phyloP scores from a whole-genome alignment of 2,888 invertebrate species.

The Fabriciana adippe region DNA sequence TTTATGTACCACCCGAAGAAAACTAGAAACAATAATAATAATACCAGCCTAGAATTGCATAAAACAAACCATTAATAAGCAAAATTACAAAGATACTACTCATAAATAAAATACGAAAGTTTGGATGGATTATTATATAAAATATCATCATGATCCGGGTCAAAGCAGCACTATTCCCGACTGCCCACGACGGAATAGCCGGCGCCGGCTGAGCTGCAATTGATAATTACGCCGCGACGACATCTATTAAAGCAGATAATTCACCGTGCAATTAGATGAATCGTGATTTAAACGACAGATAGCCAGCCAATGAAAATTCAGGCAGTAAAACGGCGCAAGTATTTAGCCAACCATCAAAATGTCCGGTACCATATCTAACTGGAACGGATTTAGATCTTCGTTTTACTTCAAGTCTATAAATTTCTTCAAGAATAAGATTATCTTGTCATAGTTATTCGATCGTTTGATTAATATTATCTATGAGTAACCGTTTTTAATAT shows the following conservation, averaged over 20 bases:
- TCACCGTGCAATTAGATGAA: constrained; percentile 71
- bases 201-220: constrained; percentile 58
- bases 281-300: constrained; percentile 59
- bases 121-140: not conserved
- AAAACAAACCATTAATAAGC: too few species aligned
- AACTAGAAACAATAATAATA: too few species aligned
- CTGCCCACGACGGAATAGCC: constrained; percentile 49
- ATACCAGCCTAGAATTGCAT: too few species aligned
- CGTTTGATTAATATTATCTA: constrained; percentile 5
- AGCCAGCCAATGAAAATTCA: constrained; percentile 55
- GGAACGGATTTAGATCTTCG: constrained; percentile 31
- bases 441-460: constrained; percentile 9
- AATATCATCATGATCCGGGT: not conserved
- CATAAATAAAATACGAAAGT: too few species aligned
- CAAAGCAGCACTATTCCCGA: constrained; percentile 23
- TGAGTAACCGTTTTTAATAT: constrained; percentile 14
- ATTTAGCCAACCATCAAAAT: constrained; percentile 50
- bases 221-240: constrained; percentile 74
- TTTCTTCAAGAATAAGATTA: constrained; percentile 20
- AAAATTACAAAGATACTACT: too few species aligned
- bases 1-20: too few species aligned
- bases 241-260: constrained; percentile 76
- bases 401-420: constrained; percentile 24
- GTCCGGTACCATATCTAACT: constrained; percentile 27
- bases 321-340: constrained; percentile 49